phyloP scores from a whole-genome alignment of 2,797 vertebrate genomes.

The Margarornis squamiger region DNA sequence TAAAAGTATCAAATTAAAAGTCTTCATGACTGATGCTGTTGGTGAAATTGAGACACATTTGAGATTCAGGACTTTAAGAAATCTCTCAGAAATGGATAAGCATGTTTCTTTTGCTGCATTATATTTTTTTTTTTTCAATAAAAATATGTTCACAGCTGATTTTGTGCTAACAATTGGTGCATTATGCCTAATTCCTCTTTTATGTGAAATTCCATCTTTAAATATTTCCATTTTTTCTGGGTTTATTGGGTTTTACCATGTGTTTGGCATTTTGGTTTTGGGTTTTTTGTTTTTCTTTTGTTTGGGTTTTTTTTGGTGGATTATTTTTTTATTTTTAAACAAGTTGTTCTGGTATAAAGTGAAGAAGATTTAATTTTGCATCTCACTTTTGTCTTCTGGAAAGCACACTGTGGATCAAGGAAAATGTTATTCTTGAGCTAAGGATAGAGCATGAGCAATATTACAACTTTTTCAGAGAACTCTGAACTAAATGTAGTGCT shows the following conservation, averaged over 20 bases:
- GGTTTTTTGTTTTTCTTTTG: neutral
- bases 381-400: neutral
- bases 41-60: neutral
- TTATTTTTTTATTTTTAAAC: neutral
- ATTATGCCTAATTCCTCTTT: neutral
- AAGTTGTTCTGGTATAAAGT: neutral
- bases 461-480: neutral
- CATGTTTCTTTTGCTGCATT: neutral
- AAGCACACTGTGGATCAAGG: neutral
- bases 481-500: neutral
- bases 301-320: neutral
- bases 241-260: neutral
- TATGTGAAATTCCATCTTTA: neutral
- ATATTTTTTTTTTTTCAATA: neutral
- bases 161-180: neutral
- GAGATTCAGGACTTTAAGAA: neutral
- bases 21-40: neutral
- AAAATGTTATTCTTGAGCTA: neutral
- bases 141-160: neutral
- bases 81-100: neutral
- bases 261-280: neutral
- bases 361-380: neutral
- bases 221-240: neutral
- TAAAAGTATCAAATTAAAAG: neutral
- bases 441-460: neutral